phyloP scores from a whole-genome alignment of 2,113 vertebrate genomes.

The Pantherophis guttatus region DNA sequence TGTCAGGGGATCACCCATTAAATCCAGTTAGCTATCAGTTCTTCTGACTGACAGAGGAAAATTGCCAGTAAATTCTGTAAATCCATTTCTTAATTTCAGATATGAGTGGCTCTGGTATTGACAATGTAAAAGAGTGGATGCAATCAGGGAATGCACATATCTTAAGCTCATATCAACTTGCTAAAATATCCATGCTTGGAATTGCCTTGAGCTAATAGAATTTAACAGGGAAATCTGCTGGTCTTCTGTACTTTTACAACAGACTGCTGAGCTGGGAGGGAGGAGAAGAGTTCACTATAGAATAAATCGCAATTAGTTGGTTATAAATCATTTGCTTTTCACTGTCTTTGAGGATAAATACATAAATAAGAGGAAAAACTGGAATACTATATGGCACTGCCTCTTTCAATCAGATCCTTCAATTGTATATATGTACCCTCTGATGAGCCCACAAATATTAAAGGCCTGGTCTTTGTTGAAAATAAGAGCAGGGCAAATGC shows the following conservation, averaged over 20 bases:
- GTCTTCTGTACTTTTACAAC: neutral
- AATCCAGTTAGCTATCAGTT: neutral
- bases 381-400: neutral
- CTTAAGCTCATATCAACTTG: neutral
- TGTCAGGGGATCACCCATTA: neutral
- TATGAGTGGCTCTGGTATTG: neutral
- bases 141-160: neutral
- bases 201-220: neutral
- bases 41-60: neutral
- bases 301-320: neutral
- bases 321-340: neutral
- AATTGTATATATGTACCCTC: neutral
- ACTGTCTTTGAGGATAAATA: neutral
- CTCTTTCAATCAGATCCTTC: neutral
- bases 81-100: neutral
- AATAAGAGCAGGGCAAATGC: neutral
- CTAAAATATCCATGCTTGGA: neutral
- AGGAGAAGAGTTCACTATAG: neutral
- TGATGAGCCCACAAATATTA: neutral
- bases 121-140: neutral
- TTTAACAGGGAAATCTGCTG: neutral
- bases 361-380: neutral
- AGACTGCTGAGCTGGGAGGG: neutral
- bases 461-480: neutral
- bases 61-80: neutral